Percentiles rank a stretch among this genome's conserved stretches.
These are phyloP conservation scores for Rhinogobius similis DNA, from an alignment of 2,113 vertebrate species.

Conservation along the genomic window DNA sequence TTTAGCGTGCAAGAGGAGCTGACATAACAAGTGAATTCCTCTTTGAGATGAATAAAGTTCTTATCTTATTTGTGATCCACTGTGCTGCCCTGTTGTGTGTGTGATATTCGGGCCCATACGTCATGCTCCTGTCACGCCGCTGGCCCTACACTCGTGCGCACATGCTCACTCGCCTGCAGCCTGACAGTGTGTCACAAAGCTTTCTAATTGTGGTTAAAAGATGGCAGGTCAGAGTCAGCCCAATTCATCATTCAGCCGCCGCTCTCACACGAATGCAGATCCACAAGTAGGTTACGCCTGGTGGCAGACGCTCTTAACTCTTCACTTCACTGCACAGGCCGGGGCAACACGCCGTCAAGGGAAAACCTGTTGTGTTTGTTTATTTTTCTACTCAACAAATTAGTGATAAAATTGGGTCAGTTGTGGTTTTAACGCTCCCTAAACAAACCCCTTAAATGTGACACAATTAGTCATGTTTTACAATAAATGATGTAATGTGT, in stretches of 20 bases:
- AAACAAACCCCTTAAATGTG: not conserved
- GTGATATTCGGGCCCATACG: constrained; percentile 32
- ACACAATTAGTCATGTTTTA: not conserved
- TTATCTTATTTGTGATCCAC: not conserved
- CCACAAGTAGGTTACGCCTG: constrained; percentile 38
- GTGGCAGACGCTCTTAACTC: constrained; percentile 37
- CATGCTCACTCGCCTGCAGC: constrained; percentile 34
- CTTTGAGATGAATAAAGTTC: not conserved
- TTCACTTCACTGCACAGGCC: constrained; percentile 34
- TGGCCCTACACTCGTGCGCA: constrained; percentile 26
- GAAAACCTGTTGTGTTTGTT: constrained; percentile 35
- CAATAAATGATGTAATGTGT: not conserved
- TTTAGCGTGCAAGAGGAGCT: not conserved
- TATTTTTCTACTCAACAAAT: constrained; percentile 3
- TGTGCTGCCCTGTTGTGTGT: not conserved
- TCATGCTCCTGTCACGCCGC: constrained; percentile 38
- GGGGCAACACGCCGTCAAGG: constrained; percentile 23
- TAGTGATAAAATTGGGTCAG: not conserved
- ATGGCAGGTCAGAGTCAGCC: constrained; percentile 62
- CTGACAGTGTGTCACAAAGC: constrained; percentile 67
- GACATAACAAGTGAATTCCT: not conserved
- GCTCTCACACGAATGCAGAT: constrained; percentile 23
- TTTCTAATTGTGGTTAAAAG: constrained; percentile 76
- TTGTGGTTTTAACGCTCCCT: not conserved
- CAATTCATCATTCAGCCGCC: constrained; percentile 58